Conservation (phyloP, 2,797 vertebrate species). For the Phrynocephalus vlangalii region DNA sequence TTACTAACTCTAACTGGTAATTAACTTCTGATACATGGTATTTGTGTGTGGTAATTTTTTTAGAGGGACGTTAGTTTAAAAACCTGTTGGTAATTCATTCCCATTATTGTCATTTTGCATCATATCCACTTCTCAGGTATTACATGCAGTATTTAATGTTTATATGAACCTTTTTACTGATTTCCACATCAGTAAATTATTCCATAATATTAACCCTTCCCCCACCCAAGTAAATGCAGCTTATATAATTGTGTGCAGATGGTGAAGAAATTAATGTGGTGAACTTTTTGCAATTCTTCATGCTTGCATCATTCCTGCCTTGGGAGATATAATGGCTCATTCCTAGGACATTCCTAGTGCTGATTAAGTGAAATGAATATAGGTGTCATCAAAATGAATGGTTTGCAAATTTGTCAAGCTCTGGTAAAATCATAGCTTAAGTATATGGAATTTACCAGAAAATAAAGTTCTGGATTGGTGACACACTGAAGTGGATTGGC, state of each 20-base stretch:
- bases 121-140: background rate
- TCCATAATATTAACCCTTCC: background rate
- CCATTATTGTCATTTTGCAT: slow-evolving; percentile 69
- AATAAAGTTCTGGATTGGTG: background rate
- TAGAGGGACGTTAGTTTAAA: slow-evolving; percentile 10
- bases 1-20: slow-evolving; percentile 37
- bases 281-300: slow-evolving; percentile 30
- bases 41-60: background rate
- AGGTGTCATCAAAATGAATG: background rate
- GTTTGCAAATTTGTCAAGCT: background rate
- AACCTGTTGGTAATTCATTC: slow-evolving; percentile 69
- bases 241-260: slow-evolving; percentile 29
- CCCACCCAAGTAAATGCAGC: background rate
- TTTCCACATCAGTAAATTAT: background rate
- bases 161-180: background rate
- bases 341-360: slow-evolving; percentile 1
- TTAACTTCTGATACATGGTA: slow-evolving; percentile 22
- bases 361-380: background rate
- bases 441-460: background rate
- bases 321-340: background rate
- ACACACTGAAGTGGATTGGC: background rate
- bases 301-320: background rate
- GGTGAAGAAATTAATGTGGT: background rate
- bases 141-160: background rate
- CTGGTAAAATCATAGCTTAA: rapidly evolving